phyloP scores from a whole-genome alignment of 2,113 vertebrate genomes.

The Eurypyga helias region DNA sequence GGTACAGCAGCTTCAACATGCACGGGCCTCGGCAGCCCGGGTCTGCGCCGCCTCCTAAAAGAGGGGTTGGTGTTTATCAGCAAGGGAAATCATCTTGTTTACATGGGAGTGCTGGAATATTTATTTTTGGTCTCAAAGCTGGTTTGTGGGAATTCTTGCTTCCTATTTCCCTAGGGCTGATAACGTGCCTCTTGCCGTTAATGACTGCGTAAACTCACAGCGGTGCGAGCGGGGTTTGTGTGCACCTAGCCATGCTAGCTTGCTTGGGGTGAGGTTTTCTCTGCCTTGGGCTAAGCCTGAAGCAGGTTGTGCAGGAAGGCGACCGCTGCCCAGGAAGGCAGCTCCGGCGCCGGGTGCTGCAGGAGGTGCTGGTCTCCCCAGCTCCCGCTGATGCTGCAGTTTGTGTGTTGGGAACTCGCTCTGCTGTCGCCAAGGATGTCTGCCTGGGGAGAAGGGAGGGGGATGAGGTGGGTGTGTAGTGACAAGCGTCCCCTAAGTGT shows the following conservation, averaged over 20 bases:
- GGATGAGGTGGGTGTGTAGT: neutral
- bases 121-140: neutral
- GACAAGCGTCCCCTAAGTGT: neutral
- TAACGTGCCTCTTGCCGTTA: rapidly evolving
- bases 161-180: rapidly evolving
- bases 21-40: neutral
- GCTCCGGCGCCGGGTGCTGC: rapidly evolving
- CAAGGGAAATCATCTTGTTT: neutral
- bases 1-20: neutral
- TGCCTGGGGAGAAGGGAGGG: neutral
- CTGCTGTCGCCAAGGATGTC: neutral
- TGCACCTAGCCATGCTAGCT: neutral
- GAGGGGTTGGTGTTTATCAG: neutral
- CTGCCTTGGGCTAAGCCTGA: neutral
- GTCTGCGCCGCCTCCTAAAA: neutral
- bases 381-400: rapidly evolving
- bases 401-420: neutral
- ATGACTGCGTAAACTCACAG: neutral
- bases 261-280: neutral
- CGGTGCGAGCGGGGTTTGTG: neutral
- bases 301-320: neutral
- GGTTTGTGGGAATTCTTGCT: neutral
- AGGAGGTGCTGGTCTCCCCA: neutral
- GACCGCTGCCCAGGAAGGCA: neutral
- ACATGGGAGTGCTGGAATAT: neutral